phyloP scores from a whole-genome alignment of 2,113 vertebrate genomes.

The Hemicordylus capensis region DNA sequence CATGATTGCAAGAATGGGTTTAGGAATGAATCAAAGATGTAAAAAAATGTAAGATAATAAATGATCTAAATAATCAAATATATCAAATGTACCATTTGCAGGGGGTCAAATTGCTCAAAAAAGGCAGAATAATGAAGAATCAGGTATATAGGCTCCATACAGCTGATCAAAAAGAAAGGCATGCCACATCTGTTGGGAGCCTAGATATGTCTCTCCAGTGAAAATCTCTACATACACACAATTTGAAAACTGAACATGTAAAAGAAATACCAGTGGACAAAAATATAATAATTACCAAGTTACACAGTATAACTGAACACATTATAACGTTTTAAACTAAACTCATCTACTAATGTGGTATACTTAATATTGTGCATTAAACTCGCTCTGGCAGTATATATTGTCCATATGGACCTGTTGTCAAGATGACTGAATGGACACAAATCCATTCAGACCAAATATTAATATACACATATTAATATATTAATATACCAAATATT shows the following conservation, averaged over 20 bases:
- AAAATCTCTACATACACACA: neutral
- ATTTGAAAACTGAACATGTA: neutral
- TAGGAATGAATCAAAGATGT: neutral
- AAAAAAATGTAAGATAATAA: neutral
- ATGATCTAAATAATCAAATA: neutral
- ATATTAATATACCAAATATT: too few relatives aligned
- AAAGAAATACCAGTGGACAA: neutral
- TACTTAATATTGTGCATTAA: too few relatives aligned
- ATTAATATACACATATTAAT: too few relatives aligned
- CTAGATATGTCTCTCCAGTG: neutral
- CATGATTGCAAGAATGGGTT: neutral
- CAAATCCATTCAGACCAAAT: too few relatives aligned
- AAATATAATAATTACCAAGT: neutral
- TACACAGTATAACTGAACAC: neutral
- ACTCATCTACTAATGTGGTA: too few relatives aligned
- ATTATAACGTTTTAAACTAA: rapidly evolving
- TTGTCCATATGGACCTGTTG: too few relatives aligned
- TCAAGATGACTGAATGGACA: too few relatives aligned
- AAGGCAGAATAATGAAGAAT: neutral
- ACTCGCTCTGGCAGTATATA: too few relatives aligned
- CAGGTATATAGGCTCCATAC: neutral
- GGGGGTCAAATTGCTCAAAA: too few relatives aligned
- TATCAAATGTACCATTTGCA: neutral
- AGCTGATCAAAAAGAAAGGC: neutral
- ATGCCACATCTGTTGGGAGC: neutral